Evolutionary conservation across 2,113 vertebrate species (phyloP).

Genomic region (Sturnus vulgaris): DNA sequence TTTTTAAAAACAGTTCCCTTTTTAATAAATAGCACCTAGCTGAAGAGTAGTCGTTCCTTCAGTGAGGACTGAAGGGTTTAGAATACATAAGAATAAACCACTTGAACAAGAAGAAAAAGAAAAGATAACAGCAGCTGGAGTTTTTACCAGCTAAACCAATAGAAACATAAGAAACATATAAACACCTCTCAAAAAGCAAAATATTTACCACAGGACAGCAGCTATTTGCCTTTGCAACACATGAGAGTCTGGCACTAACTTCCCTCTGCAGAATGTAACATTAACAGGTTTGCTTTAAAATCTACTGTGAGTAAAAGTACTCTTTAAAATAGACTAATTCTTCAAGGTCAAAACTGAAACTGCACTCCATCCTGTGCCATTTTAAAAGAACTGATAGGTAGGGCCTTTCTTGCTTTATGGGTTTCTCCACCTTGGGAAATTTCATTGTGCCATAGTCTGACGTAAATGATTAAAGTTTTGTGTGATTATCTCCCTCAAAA

Average conservation of each 20-base stretch:
- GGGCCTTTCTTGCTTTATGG: not conserved
- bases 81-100: not conserved
- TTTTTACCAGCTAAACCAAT: constrained; percentile 1
- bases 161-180: constrained; percentile 22
- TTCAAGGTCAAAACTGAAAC: not conserved
- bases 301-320: not conserved
- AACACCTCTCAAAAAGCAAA: not conserved
- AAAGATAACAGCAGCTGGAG: not conserved
- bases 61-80: not conserved
- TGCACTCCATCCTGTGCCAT: not conserved
- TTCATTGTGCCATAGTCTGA: not conserved
- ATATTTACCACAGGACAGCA: not conserved
- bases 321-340: not conserved
- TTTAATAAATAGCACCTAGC: not conserved
- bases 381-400: not conserved
- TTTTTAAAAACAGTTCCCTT: not conserved
- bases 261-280: not conserved
- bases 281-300: not conserved
- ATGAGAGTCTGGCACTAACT: not conserved
- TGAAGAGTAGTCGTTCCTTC: not conserved
- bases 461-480: not conserved
- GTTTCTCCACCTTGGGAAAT: not conserved
- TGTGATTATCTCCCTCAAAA: not conserved
- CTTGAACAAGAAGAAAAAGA: not conserved
- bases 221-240: not conserved